Evolutionary conservation across 2,888 invertebrate genomes (phyloP).

Genomic region (Heliothis peltigera): DNA sequence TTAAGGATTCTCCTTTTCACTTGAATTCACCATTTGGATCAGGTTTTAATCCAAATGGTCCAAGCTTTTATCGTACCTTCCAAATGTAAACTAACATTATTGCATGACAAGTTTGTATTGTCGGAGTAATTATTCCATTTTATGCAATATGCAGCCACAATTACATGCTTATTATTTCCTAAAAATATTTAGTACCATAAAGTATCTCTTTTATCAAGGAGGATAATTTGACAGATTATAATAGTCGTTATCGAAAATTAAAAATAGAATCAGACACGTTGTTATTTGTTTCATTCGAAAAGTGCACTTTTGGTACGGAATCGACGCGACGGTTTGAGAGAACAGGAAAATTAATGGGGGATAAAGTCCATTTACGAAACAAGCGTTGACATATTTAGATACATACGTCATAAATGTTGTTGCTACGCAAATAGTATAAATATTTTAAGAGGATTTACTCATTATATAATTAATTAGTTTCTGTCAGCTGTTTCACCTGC

Average conservation of each 20-base stretch:
- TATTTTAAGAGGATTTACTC: not conserved
- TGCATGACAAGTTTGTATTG: too few species aligned
- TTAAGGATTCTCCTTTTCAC: not conserved
- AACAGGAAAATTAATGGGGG: constrained; percentile 11
- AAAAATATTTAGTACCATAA: not conserved
- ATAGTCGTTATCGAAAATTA: not conserved
- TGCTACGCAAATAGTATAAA: not conserved
- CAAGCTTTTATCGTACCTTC: not conserved
- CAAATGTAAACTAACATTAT: not conserved
- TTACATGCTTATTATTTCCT: not conserved
- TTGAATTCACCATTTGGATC: constrained; percentile 1
- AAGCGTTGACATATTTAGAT: not conserved
- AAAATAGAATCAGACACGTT: not conserved
- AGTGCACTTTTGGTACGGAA: constrained; percentile 4
- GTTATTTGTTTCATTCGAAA: constrained; percentile 3
- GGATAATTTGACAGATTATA: too few species aligned
- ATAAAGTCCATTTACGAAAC: constrained; percentile 8
- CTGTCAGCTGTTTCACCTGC: too few species aligned
- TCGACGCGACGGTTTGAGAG: not conserved
- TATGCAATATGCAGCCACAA: too few species aligned
- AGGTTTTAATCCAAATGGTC: not conserved
- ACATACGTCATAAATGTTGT: not conserved
- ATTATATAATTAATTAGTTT: too few species aligned
- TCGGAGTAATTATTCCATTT: too few species aligned
- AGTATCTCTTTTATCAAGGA: too few species aligned